Evolutionary conservation across 2,797 vertebrate species (phyloP).

Genomic region (Oophaga sylvatica): DNA sequence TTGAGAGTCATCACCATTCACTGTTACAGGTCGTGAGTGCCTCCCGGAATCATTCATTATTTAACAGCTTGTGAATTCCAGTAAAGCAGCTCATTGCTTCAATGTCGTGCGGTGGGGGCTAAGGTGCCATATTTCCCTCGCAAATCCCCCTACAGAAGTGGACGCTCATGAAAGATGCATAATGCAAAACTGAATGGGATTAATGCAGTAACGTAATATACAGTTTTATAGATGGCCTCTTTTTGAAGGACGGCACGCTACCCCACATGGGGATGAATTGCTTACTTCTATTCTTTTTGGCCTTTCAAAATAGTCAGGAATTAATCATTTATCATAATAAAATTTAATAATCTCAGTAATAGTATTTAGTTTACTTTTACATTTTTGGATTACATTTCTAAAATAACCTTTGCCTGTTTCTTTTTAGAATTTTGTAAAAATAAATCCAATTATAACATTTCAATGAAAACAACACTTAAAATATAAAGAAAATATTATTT

Average conservation of each 20-base stretch:
- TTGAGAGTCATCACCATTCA: slow-evolving; percentile 38
- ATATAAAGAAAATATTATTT: no score
- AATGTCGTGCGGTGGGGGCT: neutral
- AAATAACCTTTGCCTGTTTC: no score
- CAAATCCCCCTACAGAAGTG: slow-evolving; percentile 29
- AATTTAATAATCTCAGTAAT: no score
- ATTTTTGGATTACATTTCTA: no score
- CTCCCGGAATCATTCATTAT: slow-evolving; percentile 35
- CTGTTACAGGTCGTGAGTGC: neutral
- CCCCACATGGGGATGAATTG: neutral
- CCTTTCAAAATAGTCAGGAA: neutral
- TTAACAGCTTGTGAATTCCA: slow-evolving; percentile 25
- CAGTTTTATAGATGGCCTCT: slow-evolving; percentile 10
- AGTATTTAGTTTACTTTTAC: no score
- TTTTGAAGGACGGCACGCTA: neutral
- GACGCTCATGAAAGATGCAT: slow-evolving; percentile 49
- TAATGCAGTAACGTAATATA: neutral
- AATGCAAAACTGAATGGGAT: slow-evolving; percentile 11
- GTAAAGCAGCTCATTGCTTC: slow-evolving; percentile 31
- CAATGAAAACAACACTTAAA: no score
- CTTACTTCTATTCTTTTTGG: neutral
- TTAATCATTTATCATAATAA: no score
- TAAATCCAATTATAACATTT: no score
- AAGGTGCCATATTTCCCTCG: slow-evolving; percentile 25
- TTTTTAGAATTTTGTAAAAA: no score